Conservation (phyloP, 1,140 invertebrate species). For the Lepidurus couesii region DNA sequence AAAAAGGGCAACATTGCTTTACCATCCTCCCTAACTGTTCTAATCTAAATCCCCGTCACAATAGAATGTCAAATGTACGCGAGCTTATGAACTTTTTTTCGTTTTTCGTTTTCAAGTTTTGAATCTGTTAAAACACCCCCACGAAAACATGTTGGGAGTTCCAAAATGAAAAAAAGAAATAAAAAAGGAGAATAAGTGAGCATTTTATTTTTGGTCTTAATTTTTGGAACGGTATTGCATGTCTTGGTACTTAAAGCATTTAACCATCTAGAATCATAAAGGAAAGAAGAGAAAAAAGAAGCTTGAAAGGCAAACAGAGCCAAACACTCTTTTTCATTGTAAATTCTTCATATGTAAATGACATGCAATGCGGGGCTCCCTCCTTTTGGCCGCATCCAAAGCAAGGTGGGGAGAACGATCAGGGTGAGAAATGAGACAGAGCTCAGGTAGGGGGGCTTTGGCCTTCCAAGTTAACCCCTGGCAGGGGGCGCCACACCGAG, state of each 20-base stretch:
- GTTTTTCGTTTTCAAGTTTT: no score
- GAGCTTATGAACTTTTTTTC: no score
- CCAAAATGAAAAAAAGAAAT: no score
- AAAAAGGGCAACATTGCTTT: not conserved
- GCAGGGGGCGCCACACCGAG: constrained; percentile 19
- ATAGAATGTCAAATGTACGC: not conserved
- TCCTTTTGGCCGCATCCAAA: not conserved
- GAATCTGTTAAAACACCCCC: no score
- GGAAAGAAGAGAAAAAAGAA: not conserved
- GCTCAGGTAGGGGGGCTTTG: constrained; percentile 20
- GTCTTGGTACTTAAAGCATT: not conserved
- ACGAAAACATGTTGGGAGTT: no score
- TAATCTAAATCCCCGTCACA: not conserved
- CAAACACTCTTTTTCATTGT: not conserved
- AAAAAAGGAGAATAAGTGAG: no score
- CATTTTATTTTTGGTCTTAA: no score
- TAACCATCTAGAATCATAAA: not conserved
- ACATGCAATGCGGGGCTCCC: not conserved
- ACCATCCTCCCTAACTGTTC: not conserved
- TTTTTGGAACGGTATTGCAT: no score
- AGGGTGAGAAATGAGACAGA: constrained; percentile 21
- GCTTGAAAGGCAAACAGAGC: not conserved
- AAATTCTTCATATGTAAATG: constrained; percentile 7
- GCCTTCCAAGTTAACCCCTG: constrained; percentile 18
- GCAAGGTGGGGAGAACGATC: constrained; percentile 17